These are phyloP conservation scores for Probosciger aterrimus DNA, from an alignment of 2,113 vertebrate genomes.

Conservation along the genomic window DNA sequence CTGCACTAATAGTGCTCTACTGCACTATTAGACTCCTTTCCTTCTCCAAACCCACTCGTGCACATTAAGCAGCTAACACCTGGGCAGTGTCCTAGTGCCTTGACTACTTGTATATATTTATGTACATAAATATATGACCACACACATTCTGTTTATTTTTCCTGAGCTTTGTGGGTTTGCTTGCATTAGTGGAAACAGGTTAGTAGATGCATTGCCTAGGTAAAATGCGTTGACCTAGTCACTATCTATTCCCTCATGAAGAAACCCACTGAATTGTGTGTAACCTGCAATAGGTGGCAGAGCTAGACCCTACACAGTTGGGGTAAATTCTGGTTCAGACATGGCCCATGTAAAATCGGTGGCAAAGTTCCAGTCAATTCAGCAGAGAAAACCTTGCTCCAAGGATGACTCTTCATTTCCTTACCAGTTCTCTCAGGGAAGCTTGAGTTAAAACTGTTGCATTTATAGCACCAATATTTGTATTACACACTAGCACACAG, in stretches of 20 bases:
- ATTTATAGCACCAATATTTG: background rate
- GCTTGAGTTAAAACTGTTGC: background rate
- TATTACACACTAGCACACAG: background rate
- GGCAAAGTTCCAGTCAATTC: background rate
- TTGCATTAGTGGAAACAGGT: background rate
- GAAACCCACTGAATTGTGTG: background rate
- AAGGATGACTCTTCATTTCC: background rate
- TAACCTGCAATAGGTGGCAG: background rate
- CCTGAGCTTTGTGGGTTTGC: background rate
- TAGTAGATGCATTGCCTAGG: background rate
- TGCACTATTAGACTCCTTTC: background rate
- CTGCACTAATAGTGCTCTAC: background rate
- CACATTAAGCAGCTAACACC: background rate
- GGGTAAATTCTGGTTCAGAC: background rate
- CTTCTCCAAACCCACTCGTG: background rate
- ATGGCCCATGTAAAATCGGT: background rate
- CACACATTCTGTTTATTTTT: background rate
- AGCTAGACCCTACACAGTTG: background rate
- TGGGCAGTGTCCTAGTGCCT: background rate
- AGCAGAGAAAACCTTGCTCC: background rate
- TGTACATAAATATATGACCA: background rate
- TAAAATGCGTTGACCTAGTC: background rate
- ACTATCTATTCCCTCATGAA: background rate
- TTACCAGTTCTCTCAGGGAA: background rate
- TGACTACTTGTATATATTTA: background rate